Evolutionary conservation across 2,113 vertebrate genomes (phyloP).

Genomic region (Deroptyus accipitrinus): DNA sequence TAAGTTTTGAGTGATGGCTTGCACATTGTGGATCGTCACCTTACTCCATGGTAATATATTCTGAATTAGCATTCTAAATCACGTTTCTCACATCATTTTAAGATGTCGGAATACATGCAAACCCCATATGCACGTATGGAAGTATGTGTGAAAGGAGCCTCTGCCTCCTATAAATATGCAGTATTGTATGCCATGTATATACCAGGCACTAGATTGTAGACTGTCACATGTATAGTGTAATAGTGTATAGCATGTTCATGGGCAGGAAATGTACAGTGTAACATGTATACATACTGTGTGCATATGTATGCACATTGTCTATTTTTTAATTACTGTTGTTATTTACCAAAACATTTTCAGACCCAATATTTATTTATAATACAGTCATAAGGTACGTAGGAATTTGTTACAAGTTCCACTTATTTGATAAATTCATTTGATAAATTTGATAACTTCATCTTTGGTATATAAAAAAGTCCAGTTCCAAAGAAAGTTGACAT

Average conservation of each 20-base stretch:
- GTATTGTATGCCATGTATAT: accelerated
- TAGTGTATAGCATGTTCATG: neutral
- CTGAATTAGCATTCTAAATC: neutral
- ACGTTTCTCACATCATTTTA: neutral
- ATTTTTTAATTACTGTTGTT: neutral
- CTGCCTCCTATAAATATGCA: neutral
- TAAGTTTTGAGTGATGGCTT: neutral
- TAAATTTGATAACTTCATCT: neutral
- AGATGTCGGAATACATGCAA: neutral
- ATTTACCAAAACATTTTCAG: neutral
- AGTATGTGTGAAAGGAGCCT: neutral
- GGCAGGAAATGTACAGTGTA: neutral
- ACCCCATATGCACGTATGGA: neutral
- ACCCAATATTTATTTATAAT: neutral
- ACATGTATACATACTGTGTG: neutral
- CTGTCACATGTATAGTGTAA: accelerated
- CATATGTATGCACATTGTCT: neutral
- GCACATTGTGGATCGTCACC: neutral
- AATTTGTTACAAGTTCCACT: neutral
- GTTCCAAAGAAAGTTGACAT: neutral
- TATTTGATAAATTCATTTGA: neutral
- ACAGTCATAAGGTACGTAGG: neutral
- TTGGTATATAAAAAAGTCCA: neutral
- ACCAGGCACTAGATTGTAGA: no score
- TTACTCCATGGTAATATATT: neutral